Base-by-base conservation (phyloP, 2,888 invertebrate genomes). In the Antheraea yamamai region DNA sequence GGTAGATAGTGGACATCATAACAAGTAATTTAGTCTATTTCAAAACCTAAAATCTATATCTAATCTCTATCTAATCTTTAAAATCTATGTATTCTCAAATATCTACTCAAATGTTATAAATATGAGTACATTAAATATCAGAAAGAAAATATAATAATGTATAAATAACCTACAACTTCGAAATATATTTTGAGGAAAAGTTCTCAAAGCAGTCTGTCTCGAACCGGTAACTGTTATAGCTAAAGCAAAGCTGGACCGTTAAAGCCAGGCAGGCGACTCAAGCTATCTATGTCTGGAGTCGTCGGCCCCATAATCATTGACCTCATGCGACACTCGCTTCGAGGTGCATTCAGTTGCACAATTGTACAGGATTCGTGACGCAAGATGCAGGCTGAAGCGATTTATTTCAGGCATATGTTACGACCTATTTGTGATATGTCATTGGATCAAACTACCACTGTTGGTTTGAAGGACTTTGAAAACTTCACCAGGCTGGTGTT, bases 231-330 rank as follows among this genome's bases (percentile, higher is more conserved):
- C 79, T 80, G 84, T 83, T 81, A 83, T 83, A 78, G 80, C 78
- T 81, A 82, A 84, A 86, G 87, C 86, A 86, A 87, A 88, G 87
- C 86, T 82, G 79, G 79, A 73, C 77, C 78, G 75, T 79, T 81
- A 81, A 79, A 81, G 81, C 82, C 83, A 80, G 77, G 74, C 78
- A 73, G 83, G 81, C 73, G 75, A 73, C 75, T 75, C 73, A 81
- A 87, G 91, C 89, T 90, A 87, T 84, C 88, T 61, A 39, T 35
- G 73, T 55, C 39, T 23, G 61, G 82, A 87, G 91, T 90, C 91
- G 87, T 83, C 88, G 91, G 82, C 84, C 91, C 88, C 91, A 91
- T 70, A 70, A 70, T 70, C 70, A 70, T 91, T 90, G 89, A 87
- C 86, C 87, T 81, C 86, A 79, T 79, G 79, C 82, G 81, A 81